These are phyloP conservation scores for Macropodus opercularis DNA, from an alignment of 2,797 vertebrate genomes.

Conservation along the genomic window DNA sequence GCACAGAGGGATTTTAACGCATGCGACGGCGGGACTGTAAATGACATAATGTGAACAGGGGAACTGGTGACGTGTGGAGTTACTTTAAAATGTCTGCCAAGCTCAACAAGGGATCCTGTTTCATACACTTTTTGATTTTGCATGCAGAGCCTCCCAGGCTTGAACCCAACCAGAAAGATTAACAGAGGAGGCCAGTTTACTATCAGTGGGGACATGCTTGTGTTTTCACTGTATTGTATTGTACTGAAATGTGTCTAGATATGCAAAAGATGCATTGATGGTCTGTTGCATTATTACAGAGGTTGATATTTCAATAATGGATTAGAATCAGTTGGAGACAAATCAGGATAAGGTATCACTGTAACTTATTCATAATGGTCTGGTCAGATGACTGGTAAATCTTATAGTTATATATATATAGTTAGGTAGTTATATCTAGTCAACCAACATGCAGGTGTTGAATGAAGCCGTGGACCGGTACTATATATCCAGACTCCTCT, in stretches of 20 bases:
- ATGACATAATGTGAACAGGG: constrained; percentile 5
- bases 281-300: no score
- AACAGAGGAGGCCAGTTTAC: constrained; percentile 3
- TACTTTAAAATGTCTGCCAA: not conserved
- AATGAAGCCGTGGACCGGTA: not conserved
- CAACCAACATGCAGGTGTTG: constrained; percentile 10
- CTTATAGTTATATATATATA: no score
- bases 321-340: constrained; percentile 1
- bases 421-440: no score
- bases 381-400: no score
- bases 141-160: constrained; percentile 19
- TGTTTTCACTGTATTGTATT: not conserved
- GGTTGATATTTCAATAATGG: no score
- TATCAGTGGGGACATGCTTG: not conserved
- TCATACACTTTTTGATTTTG: constrained; percentile 26
- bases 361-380: no score
- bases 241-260: not conserved
- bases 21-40: constrained; percentile 17
- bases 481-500: constrained; percentile 4
- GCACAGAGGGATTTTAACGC: constrained; percentile 4
- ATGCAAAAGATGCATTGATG: no score
- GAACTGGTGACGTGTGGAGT: not conserved
- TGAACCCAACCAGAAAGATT: not conserved
- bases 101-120: not conserved
- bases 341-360: no score